Percentiles rank a stretch among this genome's conserved stretches.
These are phyloP conservation scores for Sebastes steindachneri DNA, from an alignment of 2,797 vertebrate genomes.

Conservation along the genomic window DNA sequence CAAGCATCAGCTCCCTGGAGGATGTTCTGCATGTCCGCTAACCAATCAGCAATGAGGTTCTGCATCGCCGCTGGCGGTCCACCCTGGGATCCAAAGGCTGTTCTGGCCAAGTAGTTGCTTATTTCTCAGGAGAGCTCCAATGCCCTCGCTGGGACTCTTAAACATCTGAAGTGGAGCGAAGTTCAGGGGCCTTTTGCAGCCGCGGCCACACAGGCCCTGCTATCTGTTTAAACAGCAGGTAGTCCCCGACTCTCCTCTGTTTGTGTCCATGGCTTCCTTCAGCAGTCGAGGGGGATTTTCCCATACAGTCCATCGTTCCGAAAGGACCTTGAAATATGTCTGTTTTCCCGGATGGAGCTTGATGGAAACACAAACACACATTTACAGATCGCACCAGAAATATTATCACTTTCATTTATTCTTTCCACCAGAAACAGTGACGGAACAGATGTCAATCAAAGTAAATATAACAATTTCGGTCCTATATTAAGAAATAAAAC, in stretches of 20 bases:
- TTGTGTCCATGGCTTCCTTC: slow-evolving; percentile 75
- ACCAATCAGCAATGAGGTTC: slow-evolving; percentile 62
- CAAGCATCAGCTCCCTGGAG: slow-evolving; percentile 71
- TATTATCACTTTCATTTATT: slow-evolving; percentile 26
- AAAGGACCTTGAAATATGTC: slow-evolving; percentile 63
- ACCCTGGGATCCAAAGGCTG: slow-evolving; percentile 72
- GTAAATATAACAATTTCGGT: not conserved
- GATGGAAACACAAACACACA: slow-evolving; percentile 70
- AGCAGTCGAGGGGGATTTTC: slow-evolving; percentile 68
- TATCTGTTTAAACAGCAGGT: slow-evolving; percentile 85
- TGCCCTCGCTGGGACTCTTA: slow-evolving; percentile 71
- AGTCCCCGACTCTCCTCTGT: slow-evolving; percentile 72
- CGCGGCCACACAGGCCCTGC: slow-evolving; percentile 60
- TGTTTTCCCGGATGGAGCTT: slow-evolving; percentile 60
- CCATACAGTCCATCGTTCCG: slow-evolving; percentile 66
- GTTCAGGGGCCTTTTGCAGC: slow-evolving; percentile 65
- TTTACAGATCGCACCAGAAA: slow-evolving; percentile 30
- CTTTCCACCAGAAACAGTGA: not conserved
- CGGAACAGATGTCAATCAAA: not conserved
- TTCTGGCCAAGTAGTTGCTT: slow-evolving; percentile 80
- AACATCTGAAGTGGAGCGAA: slow-evolving; percentile 75
- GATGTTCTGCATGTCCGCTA: slow-evolving; percentile 52
- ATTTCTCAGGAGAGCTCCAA: slow-evolving; percentile 72
- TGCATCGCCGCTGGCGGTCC: slow-evolving; percentile 67
- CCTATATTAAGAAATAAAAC: not conserved